phyloP scores from a whole-genome alignment of 2,888 invertebrate genomes.

The Mylabris sibirica region DNA sequence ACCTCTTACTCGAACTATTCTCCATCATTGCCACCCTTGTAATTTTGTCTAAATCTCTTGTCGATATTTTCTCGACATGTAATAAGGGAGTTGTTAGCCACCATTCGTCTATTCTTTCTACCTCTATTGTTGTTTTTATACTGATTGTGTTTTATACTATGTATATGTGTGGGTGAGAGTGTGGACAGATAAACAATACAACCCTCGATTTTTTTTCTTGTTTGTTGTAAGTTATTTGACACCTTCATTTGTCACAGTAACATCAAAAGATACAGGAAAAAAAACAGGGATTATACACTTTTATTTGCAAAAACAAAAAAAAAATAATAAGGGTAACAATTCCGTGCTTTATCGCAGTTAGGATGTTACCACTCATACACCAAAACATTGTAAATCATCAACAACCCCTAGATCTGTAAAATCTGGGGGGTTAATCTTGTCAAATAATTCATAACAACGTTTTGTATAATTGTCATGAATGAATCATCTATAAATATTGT shows the following conservation, averaged over 20 bases:
- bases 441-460: conserved; percentile 12
- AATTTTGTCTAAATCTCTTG: conserved; percentile 13
- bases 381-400: conserved; percentile 11
- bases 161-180: neutral
- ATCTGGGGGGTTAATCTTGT: conserved; percentile 7
- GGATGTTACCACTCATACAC: neutral
- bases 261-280: neutral
- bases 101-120: neutral
- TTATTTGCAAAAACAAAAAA: neutral
- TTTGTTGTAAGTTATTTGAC: conserved; percentile 4
- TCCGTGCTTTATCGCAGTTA: conserved; percentile 3
- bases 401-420: conserved; percentile 2
- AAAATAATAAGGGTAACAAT: neutral
- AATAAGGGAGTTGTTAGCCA: conserved; percentile 6
- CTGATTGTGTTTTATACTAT: neutral
- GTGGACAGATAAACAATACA: conserved; percentile 13
- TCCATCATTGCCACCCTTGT: conserved; percentile 13
- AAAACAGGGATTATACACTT: neutral
- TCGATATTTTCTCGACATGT: conserved; percentile 7
- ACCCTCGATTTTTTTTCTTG: neutral
- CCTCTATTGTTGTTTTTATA: neutral
- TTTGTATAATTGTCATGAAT: conserved; percentile 7
- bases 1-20: conserved; percentile 6
- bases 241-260: conserved; percentile 3
- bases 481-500: conserved; percentile 10